Percentiles rank a stretch among this genome's conserved stretches.
phyloP scores from a whole-genome alignment of 2,888 invertebrate species.

The Melanchra persicariae region DNA sequence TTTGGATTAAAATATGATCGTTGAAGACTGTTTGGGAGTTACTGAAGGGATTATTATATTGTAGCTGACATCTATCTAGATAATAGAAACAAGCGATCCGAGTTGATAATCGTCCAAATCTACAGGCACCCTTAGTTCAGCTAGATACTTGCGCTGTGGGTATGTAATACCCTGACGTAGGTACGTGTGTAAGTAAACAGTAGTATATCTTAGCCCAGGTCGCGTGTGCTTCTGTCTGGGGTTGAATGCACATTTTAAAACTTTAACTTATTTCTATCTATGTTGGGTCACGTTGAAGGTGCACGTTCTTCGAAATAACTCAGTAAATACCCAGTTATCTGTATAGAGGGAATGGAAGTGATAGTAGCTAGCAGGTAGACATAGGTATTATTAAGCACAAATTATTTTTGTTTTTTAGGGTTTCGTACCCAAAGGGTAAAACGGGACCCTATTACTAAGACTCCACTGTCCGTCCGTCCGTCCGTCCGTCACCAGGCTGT shows the following conservation, averaged over 20 bases:
- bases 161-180: neutral
- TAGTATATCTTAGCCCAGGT: slow-evolving; percentile 12
- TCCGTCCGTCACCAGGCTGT: too few species aligned
- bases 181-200: slow-evolving; percentile 4
- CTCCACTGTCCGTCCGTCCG: too few species aligned
- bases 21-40: too few species aligned
- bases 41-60: slow-evolving; percentile 5
- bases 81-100: neutral
- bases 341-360: slow-evolving; percentile 20
- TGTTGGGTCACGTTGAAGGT: slow-evolving; percentile 52
- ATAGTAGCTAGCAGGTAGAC: neutral
- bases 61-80: neutral
- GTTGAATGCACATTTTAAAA: slow-evolving; percentile 52
- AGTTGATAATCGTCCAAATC: neutral
- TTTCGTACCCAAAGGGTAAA: too few species aligned
- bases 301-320: slow-evolving; percentile 48
- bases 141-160: neutral
- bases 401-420: neutral
- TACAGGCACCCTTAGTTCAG: neutral
- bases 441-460: too few species aligned
- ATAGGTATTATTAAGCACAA: neutral
- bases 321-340: slow-evolving; percentile 32
- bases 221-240: slow-evolving; percentile 24
- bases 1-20: too few species aligned
- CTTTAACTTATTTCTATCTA: slow-evolving; percentile 54